phyloP scores from a whole-genome alignment of 2,113 vertebrate species.

The Pollachius pollachius region DNA sequence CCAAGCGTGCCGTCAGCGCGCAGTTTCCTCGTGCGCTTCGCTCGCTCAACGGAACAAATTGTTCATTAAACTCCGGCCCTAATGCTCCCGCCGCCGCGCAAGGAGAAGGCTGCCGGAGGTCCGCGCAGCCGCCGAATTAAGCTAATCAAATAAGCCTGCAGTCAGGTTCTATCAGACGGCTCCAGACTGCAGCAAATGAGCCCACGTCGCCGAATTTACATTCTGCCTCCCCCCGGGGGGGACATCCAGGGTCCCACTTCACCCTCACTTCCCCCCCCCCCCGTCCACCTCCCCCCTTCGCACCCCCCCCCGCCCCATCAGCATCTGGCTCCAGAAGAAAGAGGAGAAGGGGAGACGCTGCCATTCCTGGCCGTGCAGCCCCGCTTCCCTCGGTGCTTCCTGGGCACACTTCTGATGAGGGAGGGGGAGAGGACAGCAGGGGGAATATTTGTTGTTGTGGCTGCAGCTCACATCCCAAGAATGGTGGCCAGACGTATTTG shows the following conservation, averaged over 20 bases:
- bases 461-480: conserved; percentile 59
- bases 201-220: conserved; percentile 68
- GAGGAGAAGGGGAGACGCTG: conserved; percentile 18
- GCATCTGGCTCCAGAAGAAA: conserved; percentile 49
- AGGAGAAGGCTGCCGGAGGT: conserved; percentile 58
- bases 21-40: conserved; percentile 44
- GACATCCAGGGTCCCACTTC: conserved; percentile 39
- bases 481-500: conserved; percentile 65
- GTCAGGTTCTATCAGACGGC: conserved; percentile 73
- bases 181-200: conserved; percentile 71
- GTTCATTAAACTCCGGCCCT: conserved; percentile 67
- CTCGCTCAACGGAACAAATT: conserved; percentile 64
- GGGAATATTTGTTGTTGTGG: conserved; percentile 72
- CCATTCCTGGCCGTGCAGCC: conserved; percentile 28
- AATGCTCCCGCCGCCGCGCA: conserved; percentile 57
- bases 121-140: conserved; percentile 70
- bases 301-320: conserved; percentile 22
- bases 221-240: conserved; percentile 34
- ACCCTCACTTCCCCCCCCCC: conserved; percentile 21
- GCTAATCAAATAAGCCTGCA: conserved; percentile 76
- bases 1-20: conserved; percentile 24
- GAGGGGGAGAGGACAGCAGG: conserved; percentile 61
- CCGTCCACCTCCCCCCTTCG: conserved; percentile 9
- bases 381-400: conserved; percentile 42
- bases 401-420: conserved; percentile 46